Base-by-base conservation (phyloP, 2,797 vertebrate species). In the Lepilemur ruficaudatus region DNA sequence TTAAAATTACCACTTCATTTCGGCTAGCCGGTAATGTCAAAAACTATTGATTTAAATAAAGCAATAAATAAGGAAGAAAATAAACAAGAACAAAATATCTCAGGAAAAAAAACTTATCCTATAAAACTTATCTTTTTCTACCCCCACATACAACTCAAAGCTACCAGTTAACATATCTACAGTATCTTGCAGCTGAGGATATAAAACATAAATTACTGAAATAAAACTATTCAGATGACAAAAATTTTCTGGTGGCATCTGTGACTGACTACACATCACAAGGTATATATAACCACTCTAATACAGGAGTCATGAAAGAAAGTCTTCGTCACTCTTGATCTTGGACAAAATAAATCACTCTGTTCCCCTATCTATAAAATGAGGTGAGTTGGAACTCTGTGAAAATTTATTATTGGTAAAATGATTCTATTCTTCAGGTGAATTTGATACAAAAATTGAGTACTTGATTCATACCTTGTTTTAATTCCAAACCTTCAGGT, bases 401-500 rank as follows among this genome's bases (percentile, higher is more conserved):
- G 52, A 82, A 96, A 96, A 95, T 84, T 32, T 92, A 95, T n/a
- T 90, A 89, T 5, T 76, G 57, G 17, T 86, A 94, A 94, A 96
- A 57, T 89, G 57, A 52, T 91, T 79, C 70, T 35, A 79, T 70
- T 81, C 50, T 86, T 89, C 41, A 59, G 28, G n/a, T 67, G 86
- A 97, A 94, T 41, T n/a, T 52, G 76, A 84, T 7, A 89, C 0
- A 97, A 59, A 81, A 85, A 84, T 78, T 80, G 97, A 86, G 15
- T 63, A 75, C 79, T 97, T 87, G 52, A 70, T 78, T 63, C 97
- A 91, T 98, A 99, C 99, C 99, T 99, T 99, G 99, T 95, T 99
- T 99, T 87, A 98, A 97, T 48, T 99, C 99, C 91, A 98, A 95
- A 84, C 98, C 98, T 96, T 99, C 99, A 5, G 97, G 86, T 96